Conservation (phyloP, 30 jellyfish, hydroid and myxozoan species). For the Morbakka virulenta region DNA sequence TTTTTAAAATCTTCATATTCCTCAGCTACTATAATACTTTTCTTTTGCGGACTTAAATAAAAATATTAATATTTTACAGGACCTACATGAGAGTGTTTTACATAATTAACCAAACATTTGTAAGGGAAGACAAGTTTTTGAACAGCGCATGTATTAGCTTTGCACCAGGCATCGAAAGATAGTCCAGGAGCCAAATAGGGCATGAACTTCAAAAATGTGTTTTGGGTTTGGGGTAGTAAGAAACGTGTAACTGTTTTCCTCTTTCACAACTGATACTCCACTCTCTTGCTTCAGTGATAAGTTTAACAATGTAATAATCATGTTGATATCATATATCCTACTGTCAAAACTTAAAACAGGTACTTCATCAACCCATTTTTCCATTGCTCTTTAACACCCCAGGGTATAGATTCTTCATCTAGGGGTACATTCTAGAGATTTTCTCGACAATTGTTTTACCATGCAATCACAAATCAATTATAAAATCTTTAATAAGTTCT, state of each 20-base stretch:
- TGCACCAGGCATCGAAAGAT: background rate
- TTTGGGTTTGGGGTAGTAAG: background rate
- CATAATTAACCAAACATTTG: constrained; percentile 8
- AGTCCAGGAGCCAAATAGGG: constrained; percentile 9
- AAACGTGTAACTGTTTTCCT: background rate
- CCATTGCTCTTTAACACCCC: background rate
- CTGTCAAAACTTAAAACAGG: background rate
- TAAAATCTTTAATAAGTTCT: background rate
- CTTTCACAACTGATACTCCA: background rate
- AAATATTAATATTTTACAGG: background rate
- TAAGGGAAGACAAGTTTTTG: constrained; percentile 29
- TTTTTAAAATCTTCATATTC: constrained; percentile 3
- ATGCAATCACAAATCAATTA: background rate
- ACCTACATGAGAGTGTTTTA: background rate
- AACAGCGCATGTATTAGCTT: background rate
- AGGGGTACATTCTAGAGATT: background rate
- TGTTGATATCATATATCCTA: background rate
- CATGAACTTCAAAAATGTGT: constrained; percentile 8
- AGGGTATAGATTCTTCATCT: background rate
- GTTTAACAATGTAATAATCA: background rate
- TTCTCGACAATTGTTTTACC: background rate
- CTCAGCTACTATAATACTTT: background rate
- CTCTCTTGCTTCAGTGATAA: background rate
- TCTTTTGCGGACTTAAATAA: constrained; percentile 6
- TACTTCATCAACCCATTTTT: background rate